Evolutionary conservation across 2,797 vertebrate species (phyloP), one percentile per base, ranked within the genome.

Genomic region (Salmo trutta): DNA sequence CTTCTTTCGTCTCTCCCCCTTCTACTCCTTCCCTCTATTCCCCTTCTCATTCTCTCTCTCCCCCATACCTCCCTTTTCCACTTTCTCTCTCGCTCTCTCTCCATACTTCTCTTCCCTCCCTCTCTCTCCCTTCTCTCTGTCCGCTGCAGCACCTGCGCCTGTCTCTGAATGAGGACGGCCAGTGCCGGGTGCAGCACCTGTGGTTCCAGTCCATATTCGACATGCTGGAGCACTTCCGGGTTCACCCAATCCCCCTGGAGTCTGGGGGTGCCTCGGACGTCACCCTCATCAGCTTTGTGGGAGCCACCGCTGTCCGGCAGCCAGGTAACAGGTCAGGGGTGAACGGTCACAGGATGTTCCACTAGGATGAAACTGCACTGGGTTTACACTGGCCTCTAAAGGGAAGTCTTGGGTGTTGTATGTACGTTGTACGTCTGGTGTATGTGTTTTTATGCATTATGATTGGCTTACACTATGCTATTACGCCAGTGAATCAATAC

Each of bases 161-260:
- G 82, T 97, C 96, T 54, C 92, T 97, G 86, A 97, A 96, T 0
- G 96, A 97, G 87, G 96, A 96, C 65, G 96, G 96, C 1, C 96
- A 97, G 91, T 97, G 96, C 78, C 94, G 96, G 0, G 96, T 97
- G 78, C 96, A 97, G 92, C 96, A 97, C 89, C 95, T 97, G 16
- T 97, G 96, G 96, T 97, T 97, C 90, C 96, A 97, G 94, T 96
- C 96, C 81, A 96, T 97, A 90, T 97, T 96, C 12, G 96, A 97
- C 89, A 97, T 97, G 96, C 87, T 97, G 85, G 96, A 97, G 89
- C 96, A 97, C 76, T 97, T 97, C 93, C 93, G 96, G 5, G 95
- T 97, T 53, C 96, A 97, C 77, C 96, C 96, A 33, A 97, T 97
- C 85, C 96, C 96, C 0, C 91, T 97, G 87, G 96, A 97, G 92